Conservation (phyloP, 2,113 vertebrate genomes). For the Paradoxurus hermaphroditus region DNA sequence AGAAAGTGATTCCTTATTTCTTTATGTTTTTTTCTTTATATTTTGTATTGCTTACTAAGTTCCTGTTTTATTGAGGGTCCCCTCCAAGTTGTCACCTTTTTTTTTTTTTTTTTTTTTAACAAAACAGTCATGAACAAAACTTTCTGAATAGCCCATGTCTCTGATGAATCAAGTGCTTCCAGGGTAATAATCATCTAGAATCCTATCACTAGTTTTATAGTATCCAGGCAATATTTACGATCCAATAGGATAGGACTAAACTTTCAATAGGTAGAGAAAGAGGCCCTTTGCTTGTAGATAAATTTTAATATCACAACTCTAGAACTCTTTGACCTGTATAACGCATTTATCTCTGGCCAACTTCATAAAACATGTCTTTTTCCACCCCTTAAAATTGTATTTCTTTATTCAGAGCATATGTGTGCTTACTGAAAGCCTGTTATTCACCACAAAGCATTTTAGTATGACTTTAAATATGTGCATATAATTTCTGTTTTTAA, state of each 20-base stretch:
- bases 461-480: neutral
- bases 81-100: neutral
- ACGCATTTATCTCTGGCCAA: neutral
- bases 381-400: neutral
- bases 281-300: neutral
- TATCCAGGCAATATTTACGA: neutral
- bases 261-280: neutral
- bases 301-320: slow-evolving; percentile 14
- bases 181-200: neutral
- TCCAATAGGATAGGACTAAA: neutral
- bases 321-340: slow-evolving; percentile 12
- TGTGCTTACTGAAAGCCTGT: neutral
- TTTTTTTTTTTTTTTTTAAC: no score
- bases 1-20: neutral
- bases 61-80: neutral
- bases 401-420: neutral
- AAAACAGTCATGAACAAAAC: neutral
- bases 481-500: neutral
- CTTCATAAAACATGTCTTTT: neutral
- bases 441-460: neutral
- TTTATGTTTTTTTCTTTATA: neutral
- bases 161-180: neutral
- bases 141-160: neutral
- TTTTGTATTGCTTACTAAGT: neutral
- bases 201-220: neutral